Percentiles rank a stretch among this genome's conserved stretches.
Conservation (phyloP, 2,113 vertebrate genomes). For the Microcebus murinus region DNA sequence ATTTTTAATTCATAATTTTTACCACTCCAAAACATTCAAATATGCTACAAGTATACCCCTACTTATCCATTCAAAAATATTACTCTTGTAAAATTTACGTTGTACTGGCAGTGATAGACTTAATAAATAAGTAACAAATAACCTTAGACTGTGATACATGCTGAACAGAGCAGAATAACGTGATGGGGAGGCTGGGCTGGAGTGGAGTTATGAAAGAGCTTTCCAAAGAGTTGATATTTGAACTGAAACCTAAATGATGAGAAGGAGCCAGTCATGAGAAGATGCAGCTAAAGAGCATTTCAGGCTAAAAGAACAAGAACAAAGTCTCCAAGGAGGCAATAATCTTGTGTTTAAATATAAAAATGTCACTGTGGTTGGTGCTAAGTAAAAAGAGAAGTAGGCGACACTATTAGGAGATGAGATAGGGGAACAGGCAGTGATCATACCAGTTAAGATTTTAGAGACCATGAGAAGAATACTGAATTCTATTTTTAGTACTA, state of each 20-base stretch:
- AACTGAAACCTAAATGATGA: background rate
- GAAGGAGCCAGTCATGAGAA: background rate
- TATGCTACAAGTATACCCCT: background rate
- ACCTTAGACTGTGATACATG: background rate
- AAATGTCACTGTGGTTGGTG: background rate
- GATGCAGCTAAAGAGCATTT: background rate
- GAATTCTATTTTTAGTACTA: background rate
- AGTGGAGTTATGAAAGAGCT: background rate
- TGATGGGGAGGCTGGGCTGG: background rate
- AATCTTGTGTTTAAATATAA: background rate
- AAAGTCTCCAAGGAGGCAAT: background rate
- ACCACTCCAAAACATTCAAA: constrained; percentile 11
- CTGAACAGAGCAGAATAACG: background rate
- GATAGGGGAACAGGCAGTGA: background rate
- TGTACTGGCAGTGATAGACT: background rate
- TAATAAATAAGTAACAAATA: background rate
- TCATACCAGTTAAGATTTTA: background rate
- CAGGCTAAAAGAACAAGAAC: background rate
- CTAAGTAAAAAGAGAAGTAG: background rate
- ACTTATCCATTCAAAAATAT: background rate
- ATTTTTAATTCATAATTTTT: constrained; percentile 50
- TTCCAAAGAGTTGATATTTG: constrained; percentile 10
- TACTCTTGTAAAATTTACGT: background rate
- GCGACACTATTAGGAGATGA: background rate
- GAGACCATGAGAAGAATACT: background rate